Conservation (phyloP, 2,113 vertebrate genomes). For the Rhea americana region DNA sequence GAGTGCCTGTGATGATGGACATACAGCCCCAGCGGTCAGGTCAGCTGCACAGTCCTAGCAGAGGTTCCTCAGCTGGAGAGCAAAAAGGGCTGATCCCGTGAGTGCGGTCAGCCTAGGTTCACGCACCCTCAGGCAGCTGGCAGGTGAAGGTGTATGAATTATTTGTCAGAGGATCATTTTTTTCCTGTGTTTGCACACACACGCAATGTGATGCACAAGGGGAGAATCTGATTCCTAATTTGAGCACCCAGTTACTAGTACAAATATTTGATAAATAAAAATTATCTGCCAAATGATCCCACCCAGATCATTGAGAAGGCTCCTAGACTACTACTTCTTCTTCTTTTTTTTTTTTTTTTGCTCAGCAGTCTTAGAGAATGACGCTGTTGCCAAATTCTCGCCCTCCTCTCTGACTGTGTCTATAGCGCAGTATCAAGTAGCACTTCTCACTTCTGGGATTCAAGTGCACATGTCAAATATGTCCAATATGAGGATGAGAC, state of each 20-base stretch:
- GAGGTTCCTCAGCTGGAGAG: background rate
- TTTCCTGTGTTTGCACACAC: background rate
- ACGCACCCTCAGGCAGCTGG: accelerated
- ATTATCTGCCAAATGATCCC: background rate
- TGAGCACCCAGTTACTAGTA: background rate
- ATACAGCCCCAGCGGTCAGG: background rate
- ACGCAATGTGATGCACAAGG: background rate
- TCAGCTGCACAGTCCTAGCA: background rate
- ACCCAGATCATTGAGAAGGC: background rate
- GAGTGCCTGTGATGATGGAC: background rate
- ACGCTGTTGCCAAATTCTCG: background rate
- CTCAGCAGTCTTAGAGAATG: background rate
- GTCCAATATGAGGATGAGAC: background rate
- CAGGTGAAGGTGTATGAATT: background rate
- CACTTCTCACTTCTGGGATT: background rate
- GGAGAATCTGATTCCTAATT: background rate
- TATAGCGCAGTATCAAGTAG: background rate
- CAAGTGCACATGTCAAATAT: background rate
- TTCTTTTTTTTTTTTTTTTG: background rate
- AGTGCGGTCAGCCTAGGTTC: background rate
- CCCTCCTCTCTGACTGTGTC: background rate
- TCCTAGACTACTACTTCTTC: background rate
- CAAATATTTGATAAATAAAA: background rate
- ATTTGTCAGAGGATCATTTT: background rate
- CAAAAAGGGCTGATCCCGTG: background rate